These are phyloP conservation scores for Sphyrna mokarran DNA, from an alignment of 2,113 vertebrate genomes.

Conservation along the genomic window DNA sequence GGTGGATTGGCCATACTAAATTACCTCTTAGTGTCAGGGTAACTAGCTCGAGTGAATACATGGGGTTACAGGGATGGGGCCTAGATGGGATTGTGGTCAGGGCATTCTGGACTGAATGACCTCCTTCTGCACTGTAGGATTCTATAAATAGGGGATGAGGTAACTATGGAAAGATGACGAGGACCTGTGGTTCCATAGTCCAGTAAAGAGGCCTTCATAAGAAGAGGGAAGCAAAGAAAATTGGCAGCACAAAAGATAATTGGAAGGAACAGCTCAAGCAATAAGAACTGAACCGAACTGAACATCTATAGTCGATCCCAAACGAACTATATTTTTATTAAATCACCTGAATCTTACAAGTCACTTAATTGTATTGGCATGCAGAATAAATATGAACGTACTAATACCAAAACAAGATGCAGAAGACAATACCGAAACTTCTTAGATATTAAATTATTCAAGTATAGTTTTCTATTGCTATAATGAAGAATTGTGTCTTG, in stretches of 20 bases:
- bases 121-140: no score
- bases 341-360: not conserved
- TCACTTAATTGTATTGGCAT: not conserved
- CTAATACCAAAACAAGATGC: not conserved
- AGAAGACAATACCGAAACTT: not conserved
- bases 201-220: not conserved
- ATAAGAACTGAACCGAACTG: not conserved
- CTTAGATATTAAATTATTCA: not conserved
- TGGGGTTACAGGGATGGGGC: no score
- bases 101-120: no score
- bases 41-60: no score
- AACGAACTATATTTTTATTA: not conserved
- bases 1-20: no score
- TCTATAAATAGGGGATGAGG: not conserved
- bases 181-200: not conserved
- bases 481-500: not conserved
- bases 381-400: not conserved
- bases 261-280: not conserved
- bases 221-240: not conserved
- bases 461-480: not conserved
- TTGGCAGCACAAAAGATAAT: not conserved
- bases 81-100: no score
- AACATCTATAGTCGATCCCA: not conserved
- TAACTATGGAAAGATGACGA: not conserved
- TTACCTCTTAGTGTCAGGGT: no score